Evolutionary conservation across 2,888 invertebrate species (phyloP).

Genomic region (Drosophila quinaria): DNA sequence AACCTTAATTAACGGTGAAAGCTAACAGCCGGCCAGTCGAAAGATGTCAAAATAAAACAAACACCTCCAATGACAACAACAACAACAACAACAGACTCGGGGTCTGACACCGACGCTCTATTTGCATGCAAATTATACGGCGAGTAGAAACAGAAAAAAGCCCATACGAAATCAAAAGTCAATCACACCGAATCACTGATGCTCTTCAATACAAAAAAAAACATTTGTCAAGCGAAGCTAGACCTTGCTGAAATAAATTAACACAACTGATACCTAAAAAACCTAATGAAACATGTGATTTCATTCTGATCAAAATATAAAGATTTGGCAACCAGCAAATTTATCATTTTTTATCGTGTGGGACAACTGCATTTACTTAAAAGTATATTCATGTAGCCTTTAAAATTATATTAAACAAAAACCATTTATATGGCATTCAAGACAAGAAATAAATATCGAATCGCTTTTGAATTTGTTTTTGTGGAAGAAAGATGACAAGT

Average conservation of each 20-base stretch:
- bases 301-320: not conserved
- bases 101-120: constrained; percentile 51
- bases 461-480: no score
- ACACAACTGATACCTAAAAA: not conserved
- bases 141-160: constrained; percentile 20
- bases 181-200: constrained; percentile 5
- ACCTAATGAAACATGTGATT: not conserved
- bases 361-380: no score
- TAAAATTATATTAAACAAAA: no score
- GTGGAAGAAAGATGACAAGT: no score
- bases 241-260: not conserved
- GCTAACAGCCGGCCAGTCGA: constrained; percentile 61
- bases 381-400: no score
- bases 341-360: no score
- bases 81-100: constrained; percentile 23
- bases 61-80: constrained; percentile 62
- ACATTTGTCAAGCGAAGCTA: not conserved
- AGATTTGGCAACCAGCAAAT: no score
- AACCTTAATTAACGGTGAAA: constrained; percentile 80
- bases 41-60: constrained; percentile 79
- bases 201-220: constrained; percentile 4
- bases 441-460: no score
- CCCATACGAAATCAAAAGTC: not conserved
- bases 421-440: no score
- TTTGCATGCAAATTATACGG: constrained; percentile 72